Evolutionary conservation across 2,797 vertebrate species (phyloP).

Genomic region (Amazonetta brasiliensis): DNA sequence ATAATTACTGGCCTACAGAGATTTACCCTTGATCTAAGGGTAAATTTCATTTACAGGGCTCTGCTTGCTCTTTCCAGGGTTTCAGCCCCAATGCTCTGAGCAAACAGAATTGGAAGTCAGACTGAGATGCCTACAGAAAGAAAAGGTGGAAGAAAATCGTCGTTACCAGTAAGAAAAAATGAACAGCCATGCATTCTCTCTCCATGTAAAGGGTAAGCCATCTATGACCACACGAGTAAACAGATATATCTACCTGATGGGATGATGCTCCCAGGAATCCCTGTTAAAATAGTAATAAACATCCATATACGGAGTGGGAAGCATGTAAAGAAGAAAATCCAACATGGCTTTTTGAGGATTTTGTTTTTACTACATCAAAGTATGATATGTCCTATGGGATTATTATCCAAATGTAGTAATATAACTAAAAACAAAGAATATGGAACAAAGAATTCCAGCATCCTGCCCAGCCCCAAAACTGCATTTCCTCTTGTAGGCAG

Average conservation of each 20-base stretch:
- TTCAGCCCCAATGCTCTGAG: not conserved
- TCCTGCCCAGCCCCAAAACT: not conserved
- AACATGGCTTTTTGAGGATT: not conserved
- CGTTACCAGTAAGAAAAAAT: not conserved
- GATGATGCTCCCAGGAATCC: not conserved
- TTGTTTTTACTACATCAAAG: not conserved
- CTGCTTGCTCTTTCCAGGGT: not conserved
- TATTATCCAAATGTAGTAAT: not conserved
- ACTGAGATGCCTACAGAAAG: not conserved
- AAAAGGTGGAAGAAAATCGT: not conserved
- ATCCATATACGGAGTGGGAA: not conserved
- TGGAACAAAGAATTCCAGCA: not conserved
- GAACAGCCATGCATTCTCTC: not conserved
- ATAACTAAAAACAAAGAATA: not conserved
- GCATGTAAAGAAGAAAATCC: not conserved
- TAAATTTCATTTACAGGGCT: not conserved
- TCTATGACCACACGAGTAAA: not conserved
- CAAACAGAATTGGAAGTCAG: not conserved
- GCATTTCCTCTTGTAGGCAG: not conserved
- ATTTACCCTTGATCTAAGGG: not conserved
- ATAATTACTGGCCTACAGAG: not conserved
- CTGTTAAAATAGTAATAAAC: not conserved
- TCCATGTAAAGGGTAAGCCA: not conserved
- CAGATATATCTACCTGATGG: not conserved
- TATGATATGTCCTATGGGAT: not conserved